Conservation (phyloP, 2,113 vertebrate genomes). For the Manacus vitellinus region DNA sequence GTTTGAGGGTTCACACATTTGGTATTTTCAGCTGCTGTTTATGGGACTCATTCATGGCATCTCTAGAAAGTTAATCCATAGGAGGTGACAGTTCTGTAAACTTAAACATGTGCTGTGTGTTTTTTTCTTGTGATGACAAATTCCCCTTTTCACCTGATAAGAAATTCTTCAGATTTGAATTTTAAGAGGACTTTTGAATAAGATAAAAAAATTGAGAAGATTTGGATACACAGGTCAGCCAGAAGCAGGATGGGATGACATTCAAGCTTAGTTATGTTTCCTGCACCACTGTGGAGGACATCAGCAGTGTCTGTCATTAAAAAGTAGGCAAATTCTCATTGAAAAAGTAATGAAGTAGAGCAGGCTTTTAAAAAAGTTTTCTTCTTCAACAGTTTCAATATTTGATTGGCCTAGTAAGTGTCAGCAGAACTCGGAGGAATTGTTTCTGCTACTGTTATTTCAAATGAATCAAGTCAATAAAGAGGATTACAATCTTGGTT, state of each 20-base stretch:
- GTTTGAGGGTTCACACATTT: not conserved
- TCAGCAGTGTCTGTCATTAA: not conserved
- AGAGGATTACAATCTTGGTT: not conserved
- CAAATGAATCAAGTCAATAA: not conserved
- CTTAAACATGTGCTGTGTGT: rapidly evolving
- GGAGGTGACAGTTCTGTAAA: not conserved
- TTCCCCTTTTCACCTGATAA: not conserved
- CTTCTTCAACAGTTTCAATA: not conserved
- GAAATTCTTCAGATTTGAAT: not conserved
- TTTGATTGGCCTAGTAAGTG: not conserved
- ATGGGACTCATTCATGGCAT: not conserved
- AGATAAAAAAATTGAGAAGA: not conserved
- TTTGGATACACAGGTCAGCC: not conserved
- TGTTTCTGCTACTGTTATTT: not conserved
- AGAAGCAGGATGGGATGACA: not conserved
- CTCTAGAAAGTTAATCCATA: not conserved
- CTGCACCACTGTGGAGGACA: not conserved
- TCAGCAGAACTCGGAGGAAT: not conserved
- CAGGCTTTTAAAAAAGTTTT: not conserved
- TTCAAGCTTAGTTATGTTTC: not conserved
- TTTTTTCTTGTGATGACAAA: not conserved
- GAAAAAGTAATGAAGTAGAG: not conserved
- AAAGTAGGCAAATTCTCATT: not conserved
- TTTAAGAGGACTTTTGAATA: not conserved
- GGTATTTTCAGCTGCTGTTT: not conserved